phyloP scores from a whole-genome alignment of 2,113 vertebrate genomes.

The Xiphophorus maculatus region DNA sequence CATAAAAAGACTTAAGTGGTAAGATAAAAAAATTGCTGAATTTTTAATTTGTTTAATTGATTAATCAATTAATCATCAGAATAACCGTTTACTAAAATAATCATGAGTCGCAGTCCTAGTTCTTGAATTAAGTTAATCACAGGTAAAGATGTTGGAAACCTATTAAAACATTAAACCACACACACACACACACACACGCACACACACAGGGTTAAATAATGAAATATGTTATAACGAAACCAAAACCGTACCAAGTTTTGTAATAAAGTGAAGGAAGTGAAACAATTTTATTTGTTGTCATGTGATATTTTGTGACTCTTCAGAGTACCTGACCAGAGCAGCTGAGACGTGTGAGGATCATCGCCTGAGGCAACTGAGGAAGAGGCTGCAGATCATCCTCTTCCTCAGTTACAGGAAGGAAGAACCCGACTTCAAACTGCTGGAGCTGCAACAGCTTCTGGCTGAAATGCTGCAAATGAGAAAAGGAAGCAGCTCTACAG shows the following conservation, averaged over 20 bases:
- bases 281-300: background rate
- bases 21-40: no score
- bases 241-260: background rate
- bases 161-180: background rate
- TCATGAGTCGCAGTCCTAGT: background rate
- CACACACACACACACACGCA: background rate
- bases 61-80: no score
- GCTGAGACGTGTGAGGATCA: slow-evolving; percentile 78
- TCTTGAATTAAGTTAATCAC: background rate
- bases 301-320: background rate
- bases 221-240: background rate
- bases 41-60: no score
- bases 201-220: background rate
- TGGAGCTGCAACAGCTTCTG: slow-evolving; percentile 81
- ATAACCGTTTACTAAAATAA: no score
- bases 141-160: background rate
- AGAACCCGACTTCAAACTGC: slow-evolving; percentile 83
- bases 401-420: slow-evolving; percentile 80
- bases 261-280: background rate
- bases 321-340: slow-evolving; percentile 87
- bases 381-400: slow-evolving; percentile 84
- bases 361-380: slow-evolving; percentile 83
- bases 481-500: slow-evolving; percentile 26
- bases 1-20: no score
- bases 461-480: slow-evolving; percentile 74